These are phyloP conservation scores for Xestia ashworthii DNA, from an alignment of 2,888 invertebrate genomes.

Conservation along the genomic window DNA sequence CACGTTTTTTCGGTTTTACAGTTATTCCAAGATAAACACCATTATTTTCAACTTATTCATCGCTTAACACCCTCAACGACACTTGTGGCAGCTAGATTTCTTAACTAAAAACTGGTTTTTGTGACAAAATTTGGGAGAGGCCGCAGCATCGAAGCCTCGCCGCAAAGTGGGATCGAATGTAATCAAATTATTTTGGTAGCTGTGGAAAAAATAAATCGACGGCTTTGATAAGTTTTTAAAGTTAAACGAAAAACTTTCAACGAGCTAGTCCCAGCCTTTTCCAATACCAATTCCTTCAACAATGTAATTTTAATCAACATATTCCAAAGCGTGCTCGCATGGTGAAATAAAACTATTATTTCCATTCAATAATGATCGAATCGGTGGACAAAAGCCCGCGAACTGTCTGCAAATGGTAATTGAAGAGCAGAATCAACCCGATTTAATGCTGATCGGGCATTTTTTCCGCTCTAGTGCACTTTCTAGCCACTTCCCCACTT, in stretches of 20 bases:
- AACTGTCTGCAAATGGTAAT: constrained; percentile 70
- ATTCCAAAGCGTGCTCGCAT: constrained; percentile 34
- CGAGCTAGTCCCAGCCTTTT: neutral
- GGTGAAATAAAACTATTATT: constrained; percentile 66
- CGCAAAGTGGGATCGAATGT: neutral
- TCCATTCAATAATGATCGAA: constrained; percentile 70
- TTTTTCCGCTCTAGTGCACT: constrained; percentile 72
- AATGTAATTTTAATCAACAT: constrained; percentile 50
- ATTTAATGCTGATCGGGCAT: constrained; percentile 69
- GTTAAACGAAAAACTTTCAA: constrained; percentile 25
- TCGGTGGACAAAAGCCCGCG: constrained; percentile 64
- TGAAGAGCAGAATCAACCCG: constrained; percentile 69
- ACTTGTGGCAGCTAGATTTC: neutral
- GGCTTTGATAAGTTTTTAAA: constrained; percentile 3
- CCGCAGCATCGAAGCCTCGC: neutral
- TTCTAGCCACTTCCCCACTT: constrained; percentile 59
- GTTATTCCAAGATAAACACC: neutral
- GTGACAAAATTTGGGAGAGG: neutral
- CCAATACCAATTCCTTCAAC: constrained; percentile 18
- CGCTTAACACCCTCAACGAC: neutral
- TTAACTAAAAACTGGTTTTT: neutral
- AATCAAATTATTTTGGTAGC: constrained; percentile 10
- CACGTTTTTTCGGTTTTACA: neutral
- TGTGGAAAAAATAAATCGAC: constrained; percentile 2
- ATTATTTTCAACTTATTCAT: neutral